These are phyloP conservation scores for Celastrina argiolus DNA, from an alignment of 2,888 invertebrate genomes.

Conservation along the genomic window DNA sequence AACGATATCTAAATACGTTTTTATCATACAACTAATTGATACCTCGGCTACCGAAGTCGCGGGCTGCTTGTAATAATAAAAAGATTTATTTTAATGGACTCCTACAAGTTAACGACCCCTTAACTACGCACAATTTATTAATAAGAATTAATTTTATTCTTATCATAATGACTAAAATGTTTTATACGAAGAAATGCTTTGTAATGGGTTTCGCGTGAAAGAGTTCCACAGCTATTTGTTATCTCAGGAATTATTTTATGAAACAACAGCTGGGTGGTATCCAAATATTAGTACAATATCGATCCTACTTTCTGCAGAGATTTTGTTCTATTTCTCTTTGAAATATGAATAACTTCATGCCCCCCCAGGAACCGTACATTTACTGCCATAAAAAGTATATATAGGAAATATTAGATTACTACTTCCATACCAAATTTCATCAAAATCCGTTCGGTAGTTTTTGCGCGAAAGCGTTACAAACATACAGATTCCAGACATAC, in stretches of 20 bases:
- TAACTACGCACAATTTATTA: constrained; percentile 1
- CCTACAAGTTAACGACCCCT: neutral
- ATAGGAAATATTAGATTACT: no score
- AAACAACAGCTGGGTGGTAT: neutral
- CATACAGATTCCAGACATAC: no score
- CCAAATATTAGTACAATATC: neutral
- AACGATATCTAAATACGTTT: neutral
- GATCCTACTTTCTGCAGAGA: neutral
- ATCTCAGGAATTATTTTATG: constrained; percentile 1
- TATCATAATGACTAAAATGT: constrained; percentile 11
- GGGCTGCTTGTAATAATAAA: neutral
- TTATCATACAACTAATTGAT: constrained; percentile 8
- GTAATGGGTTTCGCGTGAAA: constrained; percentile 13
- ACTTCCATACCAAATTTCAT: no score
- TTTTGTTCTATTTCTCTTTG: no score
- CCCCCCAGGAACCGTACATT: no score
- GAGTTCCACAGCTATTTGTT: constrained; percentile 5
- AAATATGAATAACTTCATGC: no score
- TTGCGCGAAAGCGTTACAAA: no score
- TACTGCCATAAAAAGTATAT: no score
- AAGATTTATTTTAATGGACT: constrained; percentile 9
- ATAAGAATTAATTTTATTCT: constrained; percentile 9
- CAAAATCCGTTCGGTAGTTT: no score
- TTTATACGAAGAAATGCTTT: neutral
- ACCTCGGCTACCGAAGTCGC: neutral